Conservation (phyloP, 1,140 invertebrate species). For the Matsumurasca onukii region DNA sequence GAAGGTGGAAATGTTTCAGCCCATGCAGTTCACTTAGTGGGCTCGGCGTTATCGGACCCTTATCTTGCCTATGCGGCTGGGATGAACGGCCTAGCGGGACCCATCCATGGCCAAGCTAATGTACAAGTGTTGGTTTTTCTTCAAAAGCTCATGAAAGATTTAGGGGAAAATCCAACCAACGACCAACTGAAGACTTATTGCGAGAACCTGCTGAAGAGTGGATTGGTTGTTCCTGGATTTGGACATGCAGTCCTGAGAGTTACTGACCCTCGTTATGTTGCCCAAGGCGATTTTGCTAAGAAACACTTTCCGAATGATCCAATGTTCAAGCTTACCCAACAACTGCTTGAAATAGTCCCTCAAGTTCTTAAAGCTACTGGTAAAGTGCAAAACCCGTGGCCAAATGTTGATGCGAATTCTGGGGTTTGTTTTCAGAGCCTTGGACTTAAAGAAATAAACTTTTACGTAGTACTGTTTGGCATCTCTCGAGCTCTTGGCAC, state of each 20-base stretch:
- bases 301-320: background rate
- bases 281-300: too few species aligned
- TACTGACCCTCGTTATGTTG: background rate
- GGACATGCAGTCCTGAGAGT: too few species aligned
- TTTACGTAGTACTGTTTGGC: background rate
- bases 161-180: background rate
- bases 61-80: too few species aligned
- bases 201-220: background rate
- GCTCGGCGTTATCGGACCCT: slow-evolving; percentile 91
- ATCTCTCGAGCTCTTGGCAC: background rate
- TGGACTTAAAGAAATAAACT: background rate
- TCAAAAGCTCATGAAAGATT: background rate
- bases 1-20: slow-evolving; percentile 95
- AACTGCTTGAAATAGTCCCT: background rate
- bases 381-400: background rate
- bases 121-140: background rate
- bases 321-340: background rate
- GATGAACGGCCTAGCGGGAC: too few species aligned
- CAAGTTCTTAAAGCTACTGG: background rate
- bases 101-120: slow-evolving; percentile 93
- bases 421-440: background rate
- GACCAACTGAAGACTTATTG: too few species aligned
- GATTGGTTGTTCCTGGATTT: background rate
- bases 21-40: slow-evolving; percentile 91
- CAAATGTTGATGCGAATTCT: background rate